These are phyloP conservation scores for Thamnophis sirtalis DNA, from an alignment of 2,113 vertebrate genomes.

Conservation along the genomic window DNA sequence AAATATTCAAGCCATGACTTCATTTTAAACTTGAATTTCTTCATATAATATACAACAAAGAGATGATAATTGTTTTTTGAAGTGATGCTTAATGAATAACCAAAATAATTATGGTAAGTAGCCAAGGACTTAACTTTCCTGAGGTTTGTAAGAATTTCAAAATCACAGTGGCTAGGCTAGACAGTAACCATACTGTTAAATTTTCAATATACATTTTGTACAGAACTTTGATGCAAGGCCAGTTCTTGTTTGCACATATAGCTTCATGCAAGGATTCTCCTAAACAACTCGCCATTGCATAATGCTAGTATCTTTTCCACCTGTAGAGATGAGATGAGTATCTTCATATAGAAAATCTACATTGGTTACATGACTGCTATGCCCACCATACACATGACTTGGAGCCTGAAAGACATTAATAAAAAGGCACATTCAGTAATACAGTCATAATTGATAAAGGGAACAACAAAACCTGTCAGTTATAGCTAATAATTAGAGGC, in stretches of 20 bases:
- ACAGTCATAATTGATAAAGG: neutral
- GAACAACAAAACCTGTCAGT: conserved; percentile 4
- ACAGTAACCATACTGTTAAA: conserved; percentile 59
- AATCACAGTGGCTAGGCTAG: conserved; percentile 74
- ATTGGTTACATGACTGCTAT: conserved; percentile 98
- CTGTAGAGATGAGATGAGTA: conserved; percentile 92
- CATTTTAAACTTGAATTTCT: conserved; percentile 53
- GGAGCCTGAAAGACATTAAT: conserved; percentile 77
- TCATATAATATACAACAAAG: conserved; percentile 40
- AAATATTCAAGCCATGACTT: conserved; percentile 60
- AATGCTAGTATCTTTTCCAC: conserved; percentile 96
- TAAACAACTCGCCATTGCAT: conserved; percentile 97
- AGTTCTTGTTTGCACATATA: conserved; percentile 34
- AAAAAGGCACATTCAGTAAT: neutral
- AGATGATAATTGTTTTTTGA: conserved; percentile 22
- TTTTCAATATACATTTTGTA: conserved; percentile 57
- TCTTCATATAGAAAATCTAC: conserved; percentile 90
- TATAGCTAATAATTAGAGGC: neutral
- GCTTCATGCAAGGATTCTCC: conserved; percentile 40
- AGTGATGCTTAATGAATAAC: conserved; percentile 44
- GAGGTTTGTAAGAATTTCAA: conserved; percentile 85
- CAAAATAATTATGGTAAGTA: conserved; percentile 64
- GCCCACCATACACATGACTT: conserved; percentile 87
- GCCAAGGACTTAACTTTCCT: conserved; percentile 79
- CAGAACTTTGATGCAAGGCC: conserved; percentile 37